Percentiles rank a stretch among this genome's conserved stretches.
Conservation (phyloP, 2,888 invertebrate genomes). For the Drosophila anomalata region DNA sequence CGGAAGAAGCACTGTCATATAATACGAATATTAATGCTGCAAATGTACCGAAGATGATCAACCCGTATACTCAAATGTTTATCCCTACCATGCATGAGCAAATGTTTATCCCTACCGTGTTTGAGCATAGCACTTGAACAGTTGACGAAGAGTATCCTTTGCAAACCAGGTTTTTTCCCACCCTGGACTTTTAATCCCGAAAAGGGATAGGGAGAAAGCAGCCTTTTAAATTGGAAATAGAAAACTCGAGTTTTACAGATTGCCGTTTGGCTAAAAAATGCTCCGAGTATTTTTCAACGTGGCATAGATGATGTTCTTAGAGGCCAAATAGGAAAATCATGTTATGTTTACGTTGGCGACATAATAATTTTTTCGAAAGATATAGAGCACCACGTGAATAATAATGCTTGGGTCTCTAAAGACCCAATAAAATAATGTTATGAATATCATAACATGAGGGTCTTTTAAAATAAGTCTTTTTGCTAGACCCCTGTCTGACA, state of each 20-base stretch:
- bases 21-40: constrained; percentile 5
- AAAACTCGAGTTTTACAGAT: no score
- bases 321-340: no score
- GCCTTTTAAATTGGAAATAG: no score
- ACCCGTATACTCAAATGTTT: background rate
- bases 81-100: background rate
- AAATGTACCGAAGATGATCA: background rate
- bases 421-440: no score
- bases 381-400: background rate
- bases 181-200: background rate
- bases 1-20: constrained; percentile 1
- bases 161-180: background rate
- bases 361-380: background rate
- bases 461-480: no score
- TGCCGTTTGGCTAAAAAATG: no score
- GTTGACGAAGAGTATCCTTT: background rate
- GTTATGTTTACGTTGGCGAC: background rate
- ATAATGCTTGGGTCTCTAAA: no score
- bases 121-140: background rate
- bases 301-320: no score
- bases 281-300: no score
- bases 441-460: background rate
- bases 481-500: no score
- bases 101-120: background rate
- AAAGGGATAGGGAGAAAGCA: constrained; percentile 2